Base-by-base conservation (phyloP, 92 coral and sea anemone species). In the Desmophyllum pertusum region DNA sequence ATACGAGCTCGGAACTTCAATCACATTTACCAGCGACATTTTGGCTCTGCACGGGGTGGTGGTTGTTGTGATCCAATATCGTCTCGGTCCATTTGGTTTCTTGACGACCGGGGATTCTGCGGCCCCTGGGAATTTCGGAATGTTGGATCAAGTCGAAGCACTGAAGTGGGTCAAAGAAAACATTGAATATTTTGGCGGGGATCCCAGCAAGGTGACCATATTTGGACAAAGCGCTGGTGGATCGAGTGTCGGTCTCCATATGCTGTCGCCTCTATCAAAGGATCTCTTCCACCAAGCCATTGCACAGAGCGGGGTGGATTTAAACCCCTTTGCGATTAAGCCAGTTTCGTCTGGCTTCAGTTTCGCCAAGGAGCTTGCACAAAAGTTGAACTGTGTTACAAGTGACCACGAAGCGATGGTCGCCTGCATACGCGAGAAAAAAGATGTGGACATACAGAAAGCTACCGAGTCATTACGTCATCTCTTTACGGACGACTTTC, bases 141-240 rank as follows among this genome's bases (percentile, higher is more conserved):
- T 93, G 96, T 76, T 93, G 70, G 96, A 93, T 83, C 96, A 93
- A 78, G 83, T 93, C 33, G 92, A 84, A 29, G 93, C 93, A 13
- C 87, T 93, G 36, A 87, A 85, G 46, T 93, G 93, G 96, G 84
- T 90, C 43, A 79, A 90, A 38, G 84, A 84, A 36, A 93, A 90
- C 72, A 93, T 93, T 70, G 73, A 69, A 81, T 66, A 76, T 61
- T 93, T 93, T 78, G 90, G 93, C 39, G 96, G 96, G 62, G 92
- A 93, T 52, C 93, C 93, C 30, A 69, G 75, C n/a, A 81, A 81
- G 48, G 93, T 93, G 52, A 93, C 94, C 62, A 90, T 93, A 84
- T 93, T 85, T 85, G 96, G 96, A 18, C 87, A 80, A 38, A 93
- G 96, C 74, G 96, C 93, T 6, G 96, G 96, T 17, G 96, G 90